A percentile compares a stretch with the other conserved stretches of the same genome.
Conservation (phyloP, 2,888 invertebrate species). For the Mimachlamys varia region DNA sequence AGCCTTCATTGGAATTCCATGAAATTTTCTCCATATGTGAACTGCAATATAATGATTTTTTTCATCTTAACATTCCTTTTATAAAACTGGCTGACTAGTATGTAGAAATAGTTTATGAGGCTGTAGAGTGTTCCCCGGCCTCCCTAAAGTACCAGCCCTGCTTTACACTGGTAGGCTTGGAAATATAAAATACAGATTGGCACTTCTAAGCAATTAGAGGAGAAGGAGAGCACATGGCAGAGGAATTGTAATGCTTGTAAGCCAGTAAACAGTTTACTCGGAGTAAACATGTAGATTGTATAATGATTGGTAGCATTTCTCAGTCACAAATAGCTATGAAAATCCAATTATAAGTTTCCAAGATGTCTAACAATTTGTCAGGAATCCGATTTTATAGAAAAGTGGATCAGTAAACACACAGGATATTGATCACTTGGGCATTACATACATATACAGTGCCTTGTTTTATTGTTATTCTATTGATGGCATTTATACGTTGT, state of each 20-base stretch:
- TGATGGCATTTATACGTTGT: too few relatives aligned
- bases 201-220: background rate
- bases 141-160: background rate
- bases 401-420: too few relatives aligned
- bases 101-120: background rate
- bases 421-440: too few relatives aligned
- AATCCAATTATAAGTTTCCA: background rate
- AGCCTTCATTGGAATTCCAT: background rate
- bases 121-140: background rate
- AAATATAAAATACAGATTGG: background rate
- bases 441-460: too few relatives aligned
- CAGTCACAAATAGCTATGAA: background rate
- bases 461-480: too few relatives aligned
- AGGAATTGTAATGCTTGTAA: background rate
- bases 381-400: too few relatives aligned
- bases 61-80: background rate
- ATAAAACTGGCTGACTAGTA: background rate
- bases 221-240: background rate
- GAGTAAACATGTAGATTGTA: background rate
- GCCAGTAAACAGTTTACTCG: background rate
- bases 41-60: background rate
- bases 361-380: too few relatives aligned
- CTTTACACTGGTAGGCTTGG: background rate
- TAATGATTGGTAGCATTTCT: background rate
- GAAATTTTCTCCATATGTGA: conserved; percentile 21